phyloP scores from a whole-genome alignment of 2,888 invertebrate species.

The Acrocyrtus sp. region DNA sequence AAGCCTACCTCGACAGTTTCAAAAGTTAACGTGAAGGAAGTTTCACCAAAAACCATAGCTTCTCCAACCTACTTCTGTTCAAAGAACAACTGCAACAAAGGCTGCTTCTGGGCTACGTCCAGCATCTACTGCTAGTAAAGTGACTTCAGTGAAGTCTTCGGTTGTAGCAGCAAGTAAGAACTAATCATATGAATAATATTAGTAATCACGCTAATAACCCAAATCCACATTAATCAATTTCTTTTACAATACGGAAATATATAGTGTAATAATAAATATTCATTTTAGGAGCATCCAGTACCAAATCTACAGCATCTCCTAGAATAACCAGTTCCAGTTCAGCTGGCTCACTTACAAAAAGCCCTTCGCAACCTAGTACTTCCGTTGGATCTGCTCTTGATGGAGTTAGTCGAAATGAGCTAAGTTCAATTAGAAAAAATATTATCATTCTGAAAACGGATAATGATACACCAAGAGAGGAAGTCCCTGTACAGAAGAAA shows the following conservation, averaged over 20 bases:
- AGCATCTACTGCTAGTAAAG: constrained; percentile 29
- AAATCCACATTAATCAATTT: too few relatives aligned
- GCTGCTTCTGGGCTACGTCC: background rate
- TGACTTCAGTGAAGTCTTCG: constrained; percentile 2
- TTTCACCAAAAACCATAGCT: background rate
- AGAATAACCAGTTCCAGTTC: constrained; percentile 36
- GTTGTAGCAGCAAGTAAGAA: constrained; percentile 11
- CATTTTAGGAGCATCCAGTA: constrained; percentile 36
- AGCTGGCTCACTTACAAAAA: background rate
- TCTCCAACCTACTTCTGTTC: constrained; percentile 23
- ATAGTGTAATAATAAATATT: too few relatives aligned
- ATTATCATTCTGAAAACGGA: constrained; percentile 51
- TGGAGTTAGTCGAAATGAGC: background rate
- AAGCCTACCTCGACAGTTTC: constrained; percentile 46
- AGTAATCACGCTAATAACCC: too few relatives aligned
- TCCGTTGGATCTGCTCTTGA: background rate
- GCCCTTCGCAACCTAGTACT: background rate
- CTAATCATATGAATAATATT: background rate
- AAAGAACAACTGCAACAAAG: constrained; percentile 4
- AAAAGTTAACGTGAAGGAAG: constrained; percentile 21
- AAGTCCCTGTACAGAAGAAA: constrained; percentile 65
- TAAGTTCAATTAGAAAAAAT: constrained; percentile 23
- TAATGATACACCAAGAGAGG: constrained; percentile 62
- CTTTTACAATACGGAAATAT: too few relatives aligned
- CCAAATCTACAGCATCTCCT: constrained; percentile 28